phyloP scores from a whole-genome alignment of 2,797 vertebrate genomes.

The Acanthurus lineatus region DNA sequence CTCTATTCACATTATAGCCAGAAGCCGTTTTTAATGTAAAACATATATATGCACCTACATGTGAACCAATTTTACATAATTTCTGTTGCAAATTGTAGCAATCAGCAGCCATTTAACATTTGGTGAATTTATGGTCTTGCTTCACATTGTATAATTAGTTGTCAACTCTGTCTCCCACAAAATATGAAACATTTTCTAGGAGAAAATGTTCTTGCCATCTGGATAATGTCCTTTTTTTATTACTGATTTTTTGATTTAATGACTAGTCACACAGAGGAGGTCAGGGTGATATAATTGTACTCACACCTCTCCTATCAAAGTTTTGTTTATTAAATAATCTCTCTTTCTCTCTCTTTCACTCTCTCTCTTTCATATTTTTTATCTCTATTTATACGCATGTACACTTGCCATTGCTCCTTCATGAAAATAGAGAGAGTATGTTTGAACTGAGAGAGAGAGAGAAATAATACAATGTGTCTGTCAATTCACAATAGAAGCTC shows the following conservation, averaged over 20 bases:
- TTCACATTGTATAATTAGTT: background rate
- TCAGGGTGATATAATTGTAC: too few relatives aligned
- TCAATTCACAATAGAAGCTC: slow-evolving; percentile 26
- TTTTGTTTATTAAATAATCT: too few relatives aligned
- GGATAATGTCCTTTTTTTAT: too few relatives aligned
- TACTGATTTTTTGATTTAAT: too few relatives aligned
- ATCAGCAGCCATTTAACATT: background rate
- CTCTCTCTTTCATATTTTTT: too few relatives aligned
- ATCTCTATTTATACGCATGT: background rate
- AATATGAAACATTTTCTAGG: background rate
- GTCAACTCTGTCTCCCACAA: background rate
- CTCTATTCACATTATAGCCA: background rate
- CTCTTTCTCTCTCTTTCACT: too few relatives aligned
- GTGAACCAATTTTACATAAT: background rate
- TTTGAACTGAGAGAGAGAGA: background rate
- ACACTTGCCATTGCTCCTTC: background rate
- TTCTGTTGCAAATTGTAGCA: background rate
- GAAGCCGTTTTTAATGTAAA: too few relatives aligned
- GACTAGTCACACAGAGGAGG: too few relatives aligned
- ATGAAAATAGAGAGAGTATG: slow-evolving; percentile 6
- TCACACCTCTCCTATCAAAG: too few relatives aligned
- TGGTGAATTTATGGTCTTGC: background rate
- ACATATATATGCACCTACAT: background rate
- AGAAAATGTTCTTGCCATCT: too few relatives aligned
- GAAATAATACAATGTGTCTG: slow-evolving; percentile 53